Evolutionary conservation across 2,888 invertebrate species (phyloP).

Genomic region (Pseudococcus longispinus): DNA sequence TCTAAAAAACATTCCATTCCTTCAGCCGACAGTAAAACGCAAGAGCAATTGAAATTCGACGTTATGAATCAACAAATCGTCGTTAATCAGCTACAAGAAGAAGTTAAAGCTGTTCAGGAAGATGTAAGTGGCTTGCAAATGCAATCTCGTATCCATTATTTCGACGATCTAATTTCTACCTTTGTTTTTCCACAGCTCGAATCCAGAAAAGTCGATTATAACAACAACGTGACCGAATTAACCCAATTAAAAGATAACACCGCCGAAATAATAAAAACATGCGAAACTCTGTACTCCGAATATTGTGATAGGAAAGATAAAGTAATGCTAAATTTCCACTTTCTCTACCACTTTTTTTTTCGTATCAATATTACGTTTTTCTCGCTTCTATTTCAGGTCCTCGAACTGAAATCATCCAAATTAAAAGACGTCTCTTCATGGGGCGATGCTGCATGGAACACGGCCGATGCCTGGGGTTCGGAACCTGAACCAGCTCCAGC

Average conservation of each 20-base stretch:
- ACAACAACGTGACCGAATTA: constrained; percentile 79
- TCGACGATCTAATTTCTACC: not conserved
- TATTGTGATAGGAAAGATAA: constrained; percentile 74
- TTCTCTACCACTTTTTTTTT: not conserved
- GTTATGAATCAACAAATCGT: constrained; percentile 75
- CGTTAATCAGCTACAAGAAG: constrained; percentile 74
- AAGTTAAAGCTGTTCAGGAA: constrained; percentile 77
- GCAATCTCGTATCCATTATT: not conserved
- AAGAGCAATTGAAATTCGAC: constrained; percentile 70
- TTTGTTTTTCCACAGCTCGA: constrained; percentile 68
- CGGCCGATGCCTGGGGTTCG: constrained; percentile 65
- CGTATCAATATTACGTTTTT: not conserved
- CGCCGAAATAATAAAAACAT: constrained; percentile 72
- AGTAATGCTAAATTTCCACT: constrained; percentile 60
- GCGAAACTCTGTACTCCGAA: constrained; percentile 70
- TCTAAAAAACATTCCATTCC: constrained; percentile 62
- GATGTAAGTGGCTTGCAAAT: constrained; percentile 62
- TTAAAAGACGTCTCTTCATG: constrained; percentile 68
- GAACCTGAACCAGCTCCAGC: constrained; percentile 32
- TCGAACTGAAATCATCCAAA: constrained; percentile 67
- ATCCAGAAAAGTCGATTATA: constrained; percentile 79
- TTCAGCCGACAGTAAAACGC: constrained; percentile 62
- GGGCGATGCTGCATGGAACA: constrained; percentile 71
- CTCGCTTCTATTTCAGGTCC: constrained; percentile 61
- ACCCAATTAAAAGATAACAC: constrained; percentile 76